Conservation (phyloP, 2,888 invertebrate genomes). For the Pterostichus niger region DNA sequence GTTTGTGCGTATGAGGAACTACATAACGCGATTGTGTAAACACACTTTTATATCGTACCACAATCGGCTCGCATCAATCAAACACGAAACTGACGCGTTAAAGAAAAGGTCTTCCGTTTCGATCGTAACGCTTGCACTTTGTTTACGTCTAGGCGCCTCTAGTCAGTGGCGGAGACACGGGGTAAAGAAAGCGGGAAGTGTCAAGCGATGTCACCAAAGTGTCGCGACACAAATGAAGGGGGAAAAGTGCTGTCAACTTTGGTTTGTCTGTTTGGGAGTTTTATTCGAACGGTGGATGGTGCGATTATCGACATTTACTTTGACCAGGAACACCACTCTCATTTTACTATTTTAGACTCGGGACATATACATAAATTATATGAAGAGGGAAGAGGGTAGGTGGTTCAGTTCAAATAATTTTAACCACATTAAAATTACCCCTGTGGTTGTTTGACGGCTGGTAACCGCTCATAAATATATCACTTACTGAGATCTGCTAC, state of each 20-base stretch:
- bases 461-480: too few species aligned
- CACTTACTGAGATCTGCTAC: too few species aligned
- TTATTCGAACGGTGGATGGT: background rate
- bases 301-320: constrained; percentile 12
- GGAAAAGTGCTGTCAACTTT: background rate
- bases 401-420: too few species aligned
- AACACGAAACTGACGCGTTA: constrained; percentile 50
- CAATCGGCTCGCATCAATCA: constrained; percentile 61
- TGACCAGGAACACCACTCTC: background rate
- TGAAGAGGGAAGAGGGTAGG: too few species aligned
- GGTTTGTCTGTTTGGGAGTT: constrained; percentile 14
- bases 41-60: constrained; percentile 55
- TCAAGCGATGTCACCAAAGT: constrained; percentile 10
- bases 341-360: too few species aligned
- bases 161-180: too few species aligned
- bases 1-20: constrained; percentile 13
- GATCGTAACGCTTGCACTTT: constrained; percentile 31
- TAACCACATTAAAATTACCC: too few species aligned
- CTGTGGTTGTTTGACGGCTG: too few species aligned
- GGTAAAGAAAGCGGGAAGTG: background rate
- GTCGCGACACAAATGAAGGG: too few species aligned
- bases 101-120: constrained; percentile 50
- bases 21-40: constrained; percentile 58
- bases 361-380: too few species aligned
- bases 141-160: constrained; percentile 12